A percentile compares a stretch with the other conserved stretches of the same genome.
Conservation (phyloP, 2,113 vertebrate genomes). For the Epinephelus cyanopodus region DNA sequence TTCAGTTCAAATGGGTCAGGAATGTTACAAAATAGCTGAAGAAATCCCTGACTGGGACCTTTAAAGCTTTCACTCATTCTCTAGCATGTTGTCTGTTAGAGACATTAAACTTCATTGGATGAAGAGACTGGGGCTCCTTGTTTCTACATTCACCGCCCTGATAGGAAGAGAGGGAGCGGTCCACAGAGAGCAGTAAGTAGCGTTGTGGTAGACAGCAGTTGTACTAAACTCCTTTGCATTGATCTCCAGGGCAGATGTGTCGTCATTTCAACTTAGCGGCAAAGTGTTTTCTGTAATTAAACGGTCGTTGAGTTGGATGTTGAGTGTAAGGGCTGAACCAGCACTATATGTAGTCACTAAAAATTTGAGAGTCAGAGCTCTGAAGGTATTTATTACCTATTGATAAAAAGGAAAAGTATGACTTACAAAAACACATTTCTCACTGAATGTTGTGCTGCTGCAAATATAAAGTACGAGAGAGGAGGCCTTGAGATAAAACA, state of each 20-base stretch:
- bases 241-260: no score
- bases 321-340: neutral
- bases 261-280: neutral
- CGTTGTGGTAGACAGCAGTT: neutral
- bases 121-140: slow-evolving; percentile 83
- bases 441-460: neutral
- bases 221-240: neutral
- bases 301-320: no score
- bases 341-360: neutral
- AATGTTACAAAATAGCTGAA: neutral
- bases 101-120: slow-evolving; percentile 84
- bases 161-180: neutral
- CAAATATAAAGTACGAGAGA: slow-evolving; percentile 9
- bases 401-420: neutral
- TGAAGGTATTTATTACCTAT: neutral
- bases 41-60: neutral
- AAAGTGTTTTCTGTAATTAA: neutral
- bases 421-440: neutral
- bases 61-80: neutral
- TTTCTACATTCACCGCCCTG: slow-evolving; percentile 80
- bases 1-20: neutral
- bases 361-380: neutral
- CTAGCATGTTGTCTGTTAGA: slow-evolving; percentile 78
- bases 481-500: slow-evolving; percentile 25
- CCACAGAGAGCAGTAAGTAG: neutral